phyloP scores from a whole-genome alignment of 1,140 invertebrate genomes.

The Globodera ellingtonae region DNA sequence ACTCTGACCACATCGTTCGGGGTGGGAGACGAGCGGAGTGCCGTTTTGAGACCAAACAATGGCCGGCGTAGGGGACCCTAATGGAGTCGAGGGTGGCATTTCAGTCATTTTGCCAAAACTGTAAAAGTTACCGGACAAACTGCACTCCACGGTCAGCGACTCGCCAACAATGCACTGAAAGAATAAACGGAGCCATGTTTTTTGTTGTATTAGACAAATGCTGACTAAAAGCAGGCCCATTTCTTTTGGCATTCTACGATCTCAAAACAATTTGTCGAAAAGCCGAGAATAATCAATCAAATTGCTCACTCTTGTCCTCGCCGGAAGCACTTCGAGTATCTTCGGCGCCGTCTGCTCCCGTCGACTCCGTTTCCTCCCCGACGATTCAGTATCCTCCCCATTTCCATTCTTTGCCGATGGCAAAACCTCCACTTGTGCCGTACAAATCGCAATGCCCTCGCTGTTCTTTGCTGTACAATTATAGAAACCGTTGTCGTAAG shows the following conservation, averaged over 20 bases:
- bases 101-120: too few relatives aligned
- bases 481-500: constrained; percentile 59
- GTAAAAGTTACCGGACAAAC: constrained; percentile 37
- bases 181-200: not conserved
- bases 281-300: constrained; percentile 1
- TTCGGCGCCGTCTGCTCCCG: constrained; percentile 50
- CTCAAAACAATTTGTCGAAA: not conserved
- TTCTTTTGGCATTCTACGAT: constrained; percentile 19
- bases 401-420: constrained; percentile 12
- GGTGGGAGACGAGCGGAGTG: constrained; percentile 46
- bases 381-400: constrained; percentile 27
- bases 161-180: constrained; percentile 48
- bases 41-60: constrained; percentile 59
- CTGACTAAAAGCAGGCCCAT: too few relatives aligned
- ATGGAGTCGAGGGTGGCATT: not conserved
- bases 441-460: constrained; percentile 58
- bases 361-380: constrained; percentile 45
- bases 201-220: too few relatives aligned
- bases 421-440: constrained; percentile 52
- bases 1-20: constrained; percentile 49
- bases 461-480: constrained; percentile 62
- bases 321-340: constrained; percentile 62
- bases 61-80: constrained; percentile 41
- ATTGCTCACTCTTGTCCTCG: constrained; percentile 38
- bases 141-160: constrained; percentile 57